phyloP scores from a whole-genome alignment of 2,888 invertebrate genomes.

The Operophtera brumata region DNA sequence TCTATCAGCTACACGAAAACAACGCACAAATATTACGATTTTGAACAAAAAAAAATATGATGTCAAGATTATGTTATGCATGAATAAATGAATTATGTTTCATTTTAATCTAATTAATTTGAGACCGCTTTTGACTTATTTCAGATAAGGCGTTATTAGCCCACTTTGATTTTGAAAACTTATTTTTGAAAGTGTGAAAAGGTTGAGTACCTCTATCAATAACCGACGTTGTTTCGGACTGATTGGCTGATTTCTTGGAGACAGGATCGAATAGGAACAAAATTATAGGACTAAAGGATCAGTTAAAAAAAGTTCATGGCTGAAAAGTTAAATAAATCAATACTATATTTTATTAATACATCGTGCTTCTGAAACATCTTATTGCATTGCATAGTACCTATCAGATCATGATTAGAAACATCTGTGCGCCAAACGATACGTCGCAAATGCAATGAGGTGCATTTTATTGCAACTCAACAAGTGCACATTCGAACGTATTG shows the following conservation, averaged over 20 bases:
- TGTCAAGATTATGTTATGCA: constrained; percentile 1
- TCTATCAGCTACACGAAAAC: constrained; percentile 18
- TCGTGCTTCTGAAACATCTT: background rate
- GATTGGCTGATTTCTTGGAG: no score
- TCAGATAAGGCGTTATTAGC: no score
- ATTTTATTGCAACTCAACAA: constrained; percentile 35
- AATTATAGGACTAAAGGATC: no score
- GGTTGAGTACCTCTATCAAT: background rate
- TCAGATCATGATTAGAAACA: constrained; percentile 2
- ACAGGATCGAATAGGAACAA: no score
- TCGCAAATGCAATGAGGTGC: constrained; percentile 26
- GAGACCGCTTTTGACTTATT: no score
- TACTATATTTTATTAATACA: background rate
- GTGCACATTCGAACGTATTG: constrained; percentile 31
- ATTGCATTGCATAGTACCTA: background rate
- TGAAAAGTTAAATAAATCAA: no score
- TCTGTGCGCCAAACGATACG: constrained; percentile 20
- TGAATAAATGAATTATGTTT: no score
- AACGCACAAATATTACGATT: constrained; percentile 17
- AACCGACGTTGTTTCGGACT: background rate
- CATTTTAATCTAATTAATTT: background rate
- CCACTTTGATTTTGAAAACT: no score
- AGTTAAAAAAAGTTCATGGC: no score
- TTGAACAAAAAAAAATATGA: background rate
- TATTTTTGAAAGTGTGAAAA: background rate